Base-by-base conservation (phyloP, 53 echinoderm and acorn worm species). In the Mesocentrotus franciscanus region DNA sequence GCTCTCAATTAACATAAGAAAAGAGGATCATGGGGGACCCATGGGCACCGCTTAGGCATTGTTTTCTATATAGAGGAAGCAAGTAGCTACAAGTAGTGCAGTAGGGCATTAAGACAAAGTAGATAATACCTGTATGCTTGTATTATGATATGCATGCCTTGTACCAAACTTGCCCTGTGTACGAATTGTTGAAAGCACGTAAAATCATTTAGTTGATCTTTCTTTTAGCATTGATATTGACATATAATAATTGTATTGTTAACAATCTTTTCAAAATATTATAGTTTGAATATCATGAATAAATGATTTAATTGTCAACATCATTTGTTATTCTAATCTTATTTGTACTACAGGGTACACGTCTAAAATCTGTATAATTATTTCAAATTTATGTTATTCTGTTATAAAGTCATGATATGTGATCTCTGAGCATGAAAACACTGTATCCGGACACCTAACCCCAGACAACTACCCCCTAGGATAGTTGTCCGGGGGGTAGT, bases 251-350 rank as follows among this genome's bases (percentile, higher is more conserved):
- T 26, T 39, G 13, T 18, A 9, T 39, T 81, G 17, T 74, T 74
- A 32, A 81, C 22, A 39, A 9, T 81, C 18, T 81, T 36, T 81
- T 81, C 9, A 36, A 16, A 81, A 15, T 20, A 12, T 9, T 74
- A 81, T 81, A 42, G 17, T 81, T 81, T 81, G 36, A 81, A 18
- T 81, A 81, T 81, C 81, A 81, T 81, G 81, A 81, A 81, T 81
- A 42, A 42, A 81, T 18, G 1, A 81, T 29, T 81, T 1, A 42
- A 81, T 81, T 76, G 4, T 30, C 30, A 33, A 32, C 33, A 76
- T 64, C 64, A 30, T 18, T 10, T 81, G 9, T 64, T 81, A 81
- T 22, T 42, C 13, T 76, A 14, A 39, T 17, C 9, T 42, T 36
- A 20, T 8, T 20, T 4, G 7, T 81, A 76, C 1, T 76, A 15